These are phyloP conservation scores for Oscheius sp. DNA, from an alignment of 2,888 invertebrate species.

Conservation along the genomic window DNA sequence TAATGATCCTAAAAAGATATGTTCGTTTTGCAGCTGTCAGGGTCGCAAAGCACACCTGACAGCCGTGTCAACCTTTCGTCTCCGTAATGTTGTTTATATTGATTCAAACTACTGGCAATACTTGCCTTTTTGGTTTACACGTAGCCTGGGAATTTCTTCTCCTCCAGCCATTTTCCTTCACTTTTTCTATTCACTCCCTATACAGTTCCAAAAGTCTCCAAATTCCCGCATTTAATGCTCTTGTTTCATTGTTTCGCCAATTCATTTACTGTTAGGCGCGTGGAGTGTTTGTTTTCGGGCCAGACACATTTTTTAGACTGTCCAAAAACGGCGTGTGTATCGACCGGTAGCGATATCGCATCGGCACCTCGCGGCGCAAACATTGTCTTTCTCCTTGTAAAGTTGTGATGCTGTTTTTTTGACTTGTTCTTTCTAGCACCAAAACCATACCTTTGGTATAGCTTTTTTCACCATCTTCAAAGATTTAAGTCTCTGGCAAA, in stretches of 20 bases:
- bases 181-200: too few relatives aligned
- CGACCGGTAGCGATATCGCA: conserved; percentile 34
- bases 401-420: too few relatives aligned
- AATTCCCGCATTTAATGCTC: too few relatives aligned
- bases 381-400: conserved; percentile 18
- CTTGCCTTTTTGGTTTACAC: too few relatives aligned
- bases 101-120: background rate
- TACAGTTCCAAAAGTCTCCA: too few relatives aligned
- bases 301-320: conserved; percentile 6
- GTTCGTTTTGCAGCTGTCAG: conserved; percentile 24
- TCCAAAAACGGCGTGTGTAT: conserved; percentile 25
- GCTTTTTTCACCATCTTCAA: too few relatives aligned
- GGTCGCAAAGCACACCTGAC: conserved; percentile 31
- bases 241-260: too few relatives aligned
- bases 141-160: too few relatives aligned
- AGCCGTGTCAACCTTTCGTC: conserved; percentile 35
- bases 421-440: too few relatives aligned
- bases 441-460: too few relatives aligned
- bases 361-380: conserved; percentile 27
- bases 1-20: conserved; percentile 26
- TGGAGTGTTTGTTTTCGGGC: background rate
- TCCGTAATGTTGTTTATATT: conserved; percentile 17
- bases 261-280: background rate
- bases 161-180: too few relatives aligned
- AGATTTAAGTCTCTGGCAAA: too few relatives aligned